phyloP scores from a whole-genome alignment of 2,797 vertebrate genomes.

The Paedocypris micromegethes region DNA sequence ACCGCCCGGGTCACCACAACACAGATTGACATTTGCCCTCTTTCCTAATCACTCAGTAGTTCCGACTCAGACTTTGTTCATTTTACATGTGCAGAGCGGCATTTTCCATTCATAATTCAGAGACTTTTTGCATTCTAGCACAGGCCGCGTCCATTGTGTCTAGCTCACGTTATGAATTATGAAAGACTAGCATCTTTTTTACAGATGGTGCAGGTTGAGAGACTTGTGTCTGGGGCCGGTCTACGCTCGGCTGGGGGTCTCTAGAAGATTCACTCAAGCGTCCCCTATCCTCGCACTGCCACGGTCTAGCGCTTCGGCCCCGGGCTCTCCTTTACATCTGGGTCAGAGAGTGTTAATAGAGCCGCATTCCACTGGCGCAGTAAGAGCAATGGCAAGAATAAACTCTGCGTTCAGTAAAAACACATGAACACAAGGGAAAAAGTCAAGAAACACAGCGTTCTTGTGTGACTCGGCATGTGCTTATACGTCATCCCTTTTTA shows the following conservation, averaged over 20 bases:
- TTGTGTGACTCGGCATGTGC: too few species aligned
- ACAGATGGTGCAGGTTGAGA: slow-evolving; percentile 55
- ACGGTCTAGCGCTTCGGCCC: slow-evolving; percentile 17
- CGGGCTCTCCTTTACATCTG: slow-evolving; percentile 21
- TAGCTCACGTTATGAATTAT: slow-evolving; percentile 69
- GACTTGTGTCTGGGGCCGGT: slow-evolving; percentile 54
- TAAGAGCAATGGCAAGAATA: background rate
- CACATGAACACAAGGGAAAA: background rate
- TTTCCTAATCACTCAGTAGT: slow-evolving; percentile 41
- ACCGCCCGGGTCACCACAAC: slow-evolving; percentile 20
- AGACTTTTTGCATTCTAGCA: slow-evolving; percentile 49
- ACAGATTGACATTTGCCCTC: slow-evolving; percentile 29
- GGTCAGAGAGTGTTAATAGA: slow-evolving; percentile 26
- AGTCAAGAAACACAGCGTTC: too few species aligned
- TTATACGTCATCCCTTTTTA: too few species aligned
- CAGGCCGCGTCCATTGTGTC: slow-evolving; percentile 46
- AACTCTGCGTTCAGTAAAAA: background rate
- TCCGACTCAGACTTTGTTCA: slow-evolving; percentile 41
- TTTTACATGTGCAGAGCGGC: slow-evolving; percentile 39
- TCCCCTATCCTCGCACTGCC: slow-evolving; percentile 40
- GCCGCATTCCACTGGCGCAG: slow-evolving; percentile 19
- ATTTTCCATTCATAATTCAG: slow-evolving; percentile 63
- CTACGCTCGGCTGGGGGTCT: slow-evolving; percentile 43
- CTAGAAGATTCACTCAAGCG: slow-evolving; percentile 51
- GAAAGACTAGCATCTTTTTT: slow-evolving; percentile 59